Evolutionary conservation across 2,797 vertebrate species (phyloP), one percentile per base, ranked within the genome.

Genomic region (Vespertilio murinus): DNA sequence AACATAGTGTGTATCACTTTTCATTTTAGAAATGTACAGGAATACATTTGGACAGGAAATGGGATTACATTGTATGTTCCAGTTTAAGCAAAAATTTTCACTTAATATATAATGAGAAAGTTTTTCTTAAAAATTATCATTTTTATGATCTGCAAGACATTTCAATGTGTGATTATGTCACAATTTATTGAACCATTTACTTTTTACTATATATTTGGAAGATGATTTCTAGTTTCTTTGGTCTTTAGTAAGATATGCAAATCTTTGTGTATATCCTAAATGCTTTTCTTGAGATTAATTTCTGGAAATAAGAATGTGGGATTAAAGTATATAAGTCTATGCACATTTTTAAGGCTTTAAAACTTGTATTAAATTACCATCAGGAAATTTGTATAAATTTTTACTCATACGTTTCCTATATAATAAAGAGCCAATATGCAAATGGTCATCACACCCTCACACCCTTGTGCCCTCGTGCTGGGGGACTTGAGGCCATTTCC

Each of bases 131-230:
- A 75, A 54, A 16, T 64, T 5, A 75, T 88, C 12, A 74, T 67
- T 67, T 80, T 91, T 59, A 78, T 88, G 70, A 10, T 78, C 22
- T 78, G 52, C 64, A 77, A 94, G n/a, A 69, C 38, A 78, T 65
- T 86, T 86, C 49, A 47, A 7, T 42, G 3, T 89, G 13, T 88
- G 42, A 49, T 56, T 81, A 71, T 78, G 10, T 35, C 38, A 54
- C 49, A 73, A 80, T 88, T 71, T 67, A 80, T 70, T 81, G 88
- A 38, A 93, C 8, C 25, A 40, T 20, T 85, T 88, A 18, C 8
- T 56, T 94, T 45, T 33, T 56, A 64, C 70, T 70, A 65, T 23
- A 45, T 77, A 65, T 47, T 94, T 91, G 56, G 74, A 74, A 78
- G 49, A 69, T 25, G 1, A 23, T 79, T 80, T 93, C 17, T 13